Percentiles rank a stretch among this genome's conserved stretches.
These are phyloP conservation scores for Limnothrissa miodon DNA, from an alignment of 2,113 vertebrate genomes.

Conservation along the genomic window DNA sequence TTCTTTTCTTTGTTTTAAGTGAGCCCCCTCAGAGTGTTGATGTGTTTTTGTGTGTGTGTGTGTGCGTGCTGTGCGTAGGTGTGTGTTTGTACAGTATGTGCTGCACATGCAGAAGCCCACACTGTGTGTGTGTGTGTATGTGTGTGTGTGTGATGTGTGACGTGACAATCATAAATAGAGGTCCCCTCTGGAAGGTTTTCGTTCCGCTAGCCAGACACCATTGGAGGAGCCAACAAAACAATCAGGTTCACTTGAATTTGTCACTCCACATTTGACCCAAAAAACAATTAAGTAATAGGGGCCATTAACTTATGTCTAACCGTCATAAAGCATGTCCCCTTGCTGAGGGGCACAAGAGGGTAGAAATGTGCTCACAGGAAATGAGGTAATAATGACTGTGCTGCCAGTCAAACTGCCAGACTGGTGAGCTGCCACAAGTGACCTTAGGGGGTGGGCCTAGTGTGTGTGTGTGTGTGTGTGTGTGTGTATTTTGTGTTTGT, in stretches of 20 bases:
- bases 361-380: slow-evolving; percentile 74
- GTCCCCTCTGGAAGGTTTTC: slow-evolving; percentile 31
- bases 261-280: slow-evolving; percentile 74
- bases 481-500: slow-evolving; percentile 28
- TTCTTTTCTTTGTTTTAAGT: slow-evolving; percentile 9
- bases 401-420: slow-evolving; percentile 70
- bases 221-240: slow-evolving; percentile 64
- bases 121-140: slow-evolving; percentile 30
- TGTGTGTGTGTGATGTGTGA: slow-evolving; percentile 32
- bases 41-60: slow-evolving; percentile 58
- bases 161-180: slow-evolving; percentile 55
- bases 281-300: slow-evolving; percentile 75
- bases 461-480: slow-evolving; percentile 30
- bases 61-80: slow-evolving; percentile 36
- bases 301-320: slow-evolving; percentile 70
- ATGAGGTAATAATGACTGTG: slow-evolving; percentile 76
- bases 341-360: slow-evolving; percentile 47
- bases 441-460: not conserved
- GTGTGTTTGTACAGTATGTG: slow-evolving; percentile 50
- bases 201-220: slow-evolving; percentile 47
- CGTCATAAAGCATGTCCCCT: slow-evolving; percentile 73
- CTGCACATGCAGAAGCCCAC: slow-evolving; percentile 49
- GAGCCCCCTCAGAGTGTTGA: slow-evolving; percentile 15
- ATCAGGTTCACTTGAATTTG: slow-evolving; percentile 71
- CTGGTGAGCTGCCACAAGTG: slow-evolving; percentile 50